These are phyloP conservation scores for Reinhardtius hippoglossoides DNA, from an alignment of 2,113 vertebrate species.

Conservation along the genomic window DNA sequence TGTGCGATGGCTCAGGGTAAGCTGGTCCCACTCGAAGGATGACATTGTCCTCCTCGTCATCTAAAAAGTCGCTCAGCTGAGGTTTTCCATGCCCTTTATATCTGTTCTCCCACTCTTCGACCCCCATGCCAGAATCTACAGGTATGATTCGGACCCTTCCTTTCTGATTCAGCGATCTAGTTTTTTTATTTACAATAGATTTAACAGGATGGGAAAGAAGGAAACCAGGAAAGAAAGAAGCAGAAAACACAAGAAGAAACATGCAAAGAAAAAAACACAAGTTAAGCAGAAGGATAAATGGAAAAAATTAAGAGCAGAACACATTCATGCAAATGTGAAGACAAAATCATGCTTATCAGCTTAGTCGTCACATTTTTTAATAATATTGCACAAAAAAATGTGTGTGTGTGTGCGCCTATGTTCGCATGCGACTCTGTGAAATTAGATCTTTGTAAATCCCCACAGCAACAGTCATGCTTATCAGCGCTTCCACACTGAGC, in stretches of 20 bases:
- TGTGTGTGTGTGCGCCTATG: background rate
- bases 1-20: conserved; percentile 63
- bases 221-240: conserved; percentile 45
- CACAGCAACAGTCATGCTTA: conserved; percentile 28
- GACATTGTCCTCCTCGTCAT: conserved; percentile 71
- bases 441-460: conserved; percentile 39
- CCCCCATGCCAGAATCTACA: conserved; percentile 86
- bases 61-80: conserved; percentile 85
- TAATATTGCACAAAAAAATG: background rate
- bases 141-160: conserved; percentile 91
- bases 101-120: conserved; percentile 86
- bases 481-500: conserved; percentile 28
- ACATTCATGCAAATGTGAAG: conserved; percentile 50
- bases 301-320: conserved; percentile 33
- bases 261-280: conserved; percentile 55
- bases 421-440: conserved; percentile 3
- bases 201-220: conserved; percentile 56
- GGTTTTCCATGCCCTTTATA: conserved; percentile 83
- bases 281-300: conserved; percentile 46
- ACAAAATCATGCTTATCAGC: background rate
- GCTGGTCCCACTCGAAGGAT: conserved; percentile 57
- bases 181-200: conserved; percentile 41
- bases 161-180: conserved; percentile 85
- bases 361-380: background rate
- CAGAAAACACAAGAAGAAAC: conserved; percentile 57